A percentile compares a stretch with the other conserved stretches of the same genome.
Conservation (phyloP, 1,140 invertebrate species). For the Musca domestica region DNA sequence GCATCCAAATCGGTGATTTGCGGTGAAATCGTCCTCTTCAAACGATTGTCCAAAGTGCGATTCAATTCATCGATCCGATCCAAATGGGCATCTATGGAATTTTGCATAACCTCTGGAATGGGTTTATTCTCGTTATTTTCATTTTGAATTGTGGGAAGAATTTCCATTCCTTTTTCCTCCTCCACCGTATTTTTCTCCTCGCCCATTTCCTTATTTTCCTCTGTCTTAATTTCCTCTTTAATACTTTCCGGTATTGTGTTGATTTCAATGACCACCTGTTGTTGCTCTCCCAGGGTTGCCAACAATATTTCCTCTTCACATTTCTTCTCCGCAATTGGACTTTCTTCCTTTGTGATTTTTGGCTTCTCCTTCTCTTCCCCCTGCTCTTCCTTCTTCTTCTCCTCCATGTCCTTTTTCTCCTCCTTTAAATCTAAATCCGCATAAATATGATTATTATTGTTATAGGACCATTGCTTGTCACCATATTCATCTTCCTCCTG, state of each 20-base stretch:
- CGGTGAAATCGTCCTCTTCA: slow-evolving; percentile 35
- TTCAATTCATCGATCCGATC: slow-evolving; percentile 49
- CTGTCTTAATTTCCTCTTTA: no score
- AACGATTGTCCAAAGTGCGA: slow-evolving; percentile 44
- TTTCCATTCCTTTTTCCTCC: slow-evolving; percentile 9
- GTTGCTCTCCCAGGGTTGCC: background rate
- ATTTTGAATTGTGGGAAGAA: no score
- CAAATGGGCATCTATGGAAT: slow-evolving; percentile 47
- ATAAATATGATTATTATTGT: slow-evolving; percentile 46
- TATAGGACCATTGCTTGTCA: background rate
- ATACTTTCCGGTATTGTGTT: no score
- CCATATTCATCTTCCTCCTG: slow-evolving; percentile 10
- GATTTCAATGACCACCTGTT: no score
- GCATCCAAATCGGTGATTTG: slow-evolving; percentile 36
- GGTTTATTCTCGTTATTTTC: no score
- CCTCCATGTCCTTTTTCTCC: background rate
- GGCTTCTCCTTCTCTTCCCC: no score
- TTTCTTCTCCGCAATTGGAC: no score
- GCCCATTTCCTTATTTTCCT: background rate
- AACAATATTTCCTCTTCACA: background rate
- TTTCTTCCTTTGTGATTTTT: no score
- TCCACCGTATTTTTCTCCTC: background rate
- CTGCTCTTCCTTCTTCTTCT: background rate
- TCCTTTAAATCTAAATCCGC: slow-evolving; percentile 41
- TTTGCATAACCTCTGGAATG: slow-evolving; percentile 28